phyloP scores from a whole-genome alignment of 2,888 invertebrate species.

The Drosophila longiperda region DNA sequence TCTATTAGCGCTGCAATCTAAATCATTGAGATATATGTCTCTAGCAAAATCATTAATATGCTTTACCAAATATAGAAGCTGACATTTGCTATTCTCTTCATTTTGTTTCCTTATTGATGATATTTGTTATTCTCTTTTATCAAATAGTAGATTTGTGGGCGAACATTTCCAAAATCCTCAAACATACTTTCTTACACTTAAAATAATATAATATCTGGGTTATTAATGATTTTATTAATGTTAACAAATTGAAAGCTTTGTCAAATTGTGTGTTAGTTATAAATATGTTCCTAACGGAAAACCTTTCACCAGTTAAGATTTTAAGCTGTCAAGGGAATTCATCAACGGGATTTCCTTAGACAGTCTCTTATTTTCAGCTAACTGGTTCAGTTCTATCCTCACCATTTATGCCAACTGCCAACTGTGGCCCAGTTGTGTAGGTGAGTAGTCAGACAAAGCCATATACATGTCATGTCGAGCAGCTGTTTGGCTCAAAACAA shows the following conservation, averaged over 20 bases:
- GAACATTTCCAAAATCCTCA: background rate
- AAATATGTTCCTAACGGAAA: background rate
- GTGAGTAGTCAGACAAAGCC: conserved; percentile 16
- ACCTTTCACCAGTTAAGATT: background rate
- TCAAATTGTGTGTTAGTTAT: background rate
- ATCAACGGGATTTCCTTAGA: background rate
- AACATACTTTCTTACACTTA: background rate
- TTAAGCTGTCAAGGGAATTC: background rate
- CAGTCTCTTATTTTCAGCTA: background rate
- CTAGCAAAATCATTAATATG: background rate
- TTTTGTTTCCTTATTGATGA: background rate
- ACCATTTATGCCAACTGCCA: conserved; percentile 13
- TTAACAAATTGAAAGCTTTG: background rate
- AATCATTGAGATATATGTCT: background rate
- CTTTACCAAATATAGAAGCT: background rate
- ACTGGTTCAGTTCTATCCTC: conserved; percentile 6
- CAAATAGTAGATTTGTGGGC: background rate
- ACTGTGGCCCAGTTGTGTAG: conserved; percentile 18
- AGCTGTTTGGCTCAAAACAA: conserved; percentile 71
- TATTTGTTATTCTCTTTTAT: background rate
- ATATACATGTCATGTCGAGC: conserved; percentile 59
- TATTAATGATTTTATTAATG: background rate
- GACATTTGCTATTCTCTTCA: background rate
- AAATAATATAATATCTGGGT: background rate
- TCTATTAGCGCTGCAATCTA: background rate